Percentiles rank a stretch among this genome's conserved stretches.
Evolutionary conservation across 2,113 vertebrate genomes (phyloP).

Genomic region (Dinomys branickii): DNA sequence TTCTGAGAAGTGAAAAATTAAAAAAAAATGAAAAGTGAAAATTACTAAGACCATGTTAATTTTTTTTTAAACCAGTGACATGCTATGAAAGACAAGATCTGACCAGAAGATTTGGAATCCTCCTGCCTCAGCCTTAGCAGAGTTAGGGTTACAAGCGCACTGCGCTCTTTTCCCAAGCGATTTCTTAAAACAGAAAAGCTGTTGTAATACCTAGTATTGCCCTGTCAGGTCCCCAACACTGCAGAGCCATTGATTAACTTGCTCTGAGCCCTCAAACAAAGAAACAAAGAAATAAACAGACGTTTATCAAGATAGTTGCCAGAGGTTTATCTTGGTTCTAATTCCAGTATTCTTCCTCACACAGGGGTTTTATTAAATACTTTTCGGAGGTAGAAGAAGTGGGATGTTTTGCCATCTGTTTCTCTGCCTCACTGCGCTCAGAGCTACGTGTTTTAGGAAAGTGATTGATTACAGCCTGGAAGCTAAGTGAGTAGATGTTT

Average conservation of each 20-base stretch:
- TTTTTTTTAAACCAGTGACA: background rate
- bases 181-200: conserved; percentile 48
- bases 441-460: background rate
- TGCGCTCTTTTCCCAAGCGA: background rate
- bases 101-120: background rate
- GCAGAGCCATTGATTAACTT: background rate
- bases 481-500: conserved; percentile 52
- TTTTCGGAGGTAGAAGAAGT: background rate
- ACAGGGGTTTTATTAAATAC: background rate
- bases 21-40: background rate
- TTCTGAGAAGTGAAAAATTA: conserved; percentile 8
- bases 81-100: background rate
- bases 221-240: background rate
- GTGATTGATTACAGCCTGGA: background rate
- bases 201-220: background rate
- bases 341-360: background rate
- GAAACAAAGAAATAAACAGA: background rate
- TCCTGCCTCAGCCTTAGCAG: background rate
- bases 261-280: background rate
- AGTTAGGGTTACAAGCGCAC: background rate
- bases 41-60: background rate
- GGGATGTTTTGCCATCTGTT: background rate
- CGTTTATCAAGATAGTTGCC: background rate
- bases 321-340: background rate
- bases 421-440: background rate